These are phyloP conservation scores for Philereme vetulata DNA, from an alignment of 2,888 invertebrate genomes.

Conservation along the genomic window DNA sequence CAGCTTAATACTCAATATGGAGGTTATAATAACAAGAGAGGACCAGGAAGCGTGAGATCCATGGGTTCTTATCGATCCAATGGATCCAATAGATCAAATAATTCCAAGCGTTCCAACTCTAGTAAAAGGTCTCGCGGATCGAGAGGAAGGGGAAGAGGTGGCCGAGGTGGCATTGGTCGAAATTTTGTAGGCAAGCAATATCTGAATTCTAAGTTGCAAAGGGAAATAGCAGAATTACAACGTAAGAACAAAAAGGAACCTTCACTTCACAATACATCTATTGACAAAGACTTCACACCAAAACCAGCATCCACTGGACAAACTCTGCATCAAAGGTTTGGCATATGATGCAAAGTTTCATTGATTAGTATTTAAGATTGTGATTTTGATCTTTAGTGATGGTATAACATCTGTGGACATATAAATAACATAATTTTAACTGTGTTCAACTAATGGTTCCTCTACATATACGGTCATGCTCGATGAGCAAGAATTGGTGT, in stretches of 20 bases:
- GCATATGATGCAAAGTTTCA: conserved; percentile 32
- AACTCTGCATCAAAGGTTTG: conserved; percentile 77
- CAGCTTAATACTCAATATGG: conserved; percentile 68
- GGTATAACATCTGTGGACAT: conserved; percentile 4
- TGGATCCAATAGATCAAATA: conserved; percentile 59
- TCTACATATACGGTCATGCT: too few relatives aligned
- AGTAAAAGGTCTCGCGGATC: conserved; percentile 59
- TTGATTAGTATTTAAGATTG: conserved; percentile 19
- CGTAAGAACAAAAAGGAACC: conserved; percentile 53
- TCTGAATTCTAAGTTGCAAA: conserved; percentile 70
- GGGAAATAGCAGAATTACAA: conserved; percentile 77
- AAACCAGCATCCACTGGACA: conserved; percentile 71
- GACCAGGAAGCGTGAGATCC: conserved; percentile 74
- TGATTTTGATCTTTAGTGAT: conserved; percentile 25
- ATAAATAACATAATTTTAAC: background rate
- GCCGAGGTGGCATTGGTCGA: conserved; percentile 58
- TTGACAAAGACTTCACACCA: conserved; percentile 61
- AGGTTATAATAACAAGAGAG: conserved; percentile 62
- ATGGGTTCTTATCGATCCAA: conserved; percentile 71
- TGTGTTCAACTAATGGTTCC: conserved; percentile 8
- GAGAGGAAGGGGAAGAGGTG: conserved; percentile 67
- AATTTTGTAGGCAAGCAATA: conserved; percentile 72
- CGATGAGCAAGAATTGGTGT: too few relatives aligned
- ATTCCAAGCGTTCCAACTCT: conserved; percentile 58
- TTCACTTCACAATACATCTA: conserved; percentile 48